Evolutionary conservation across 2,113 vertebrate genomes (phyloP).

Genomic region (Sander vitreus): DNA sequence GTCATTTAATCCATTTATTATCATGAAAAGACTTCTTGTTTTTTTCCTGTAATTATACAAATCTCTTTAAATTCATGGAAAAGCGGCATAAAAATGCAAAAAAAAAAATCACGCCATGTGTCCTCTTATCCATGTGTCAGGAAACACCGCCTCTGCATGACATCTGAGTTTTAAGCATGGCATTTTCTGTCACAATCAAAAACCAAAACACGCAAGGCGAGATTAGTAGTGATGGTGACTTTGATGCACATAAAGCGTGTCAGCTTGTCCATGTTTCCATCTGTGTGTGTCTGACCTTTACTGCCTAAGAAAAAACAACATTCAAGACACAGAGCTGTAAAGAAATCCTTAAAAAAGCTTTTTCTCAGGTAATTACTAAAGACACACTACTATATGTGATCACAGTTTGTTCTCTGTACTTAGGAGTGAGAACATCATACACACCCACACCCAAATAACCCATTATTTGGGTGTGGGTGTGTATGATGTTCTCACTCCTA

Average conservation of each 20-base stretch:
- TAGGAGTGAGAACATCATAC: too few relatives aligned
- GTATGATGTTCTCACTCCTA: background rate
- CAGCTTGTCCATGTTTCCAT: constrained; percentile 53
- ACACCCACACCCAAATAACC: too few relatives aligned
- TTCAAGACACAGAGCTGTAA: constrained; percentile 17
- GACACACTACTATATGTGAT: background rate
- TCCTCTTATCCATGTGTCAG: constrained; percentile 47
- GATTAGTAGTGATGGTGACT: constrained; percentile 57
- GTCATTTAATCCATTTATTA: constrained; percentile 37
- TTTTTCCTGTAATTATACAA: constrained; percentile 28
- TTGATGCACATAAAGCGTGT: constrained; percentile 49
- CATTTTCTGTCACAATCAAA: constrained; percentile 35
- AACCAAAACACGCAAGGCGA: constrained; percentile 39
- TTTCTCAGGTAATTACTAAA: background rate
- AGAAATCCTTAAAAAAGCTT: background rate
- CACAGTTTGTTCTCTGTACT: background rate
- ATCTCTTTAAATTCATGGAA: constrained; percentile 37
- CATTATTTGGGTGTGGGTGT: background rate
- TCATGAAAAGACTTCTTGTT: constrained; percentile 13
- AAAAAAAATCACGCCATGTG: background rate
- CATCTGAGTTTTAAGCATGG: constrained; percentile 30
- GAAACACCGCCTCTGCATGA: constrained; percentile 25
- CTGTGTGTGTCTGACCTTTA: constrained; percentile 51
- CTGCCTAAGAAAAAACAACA: constrained; percentile 23
- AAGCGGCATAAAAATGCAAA: constrained; percentile 7